Conservation (phyloP, 2,888 invertebrate genomes). For the Merodon equestris region DNA sequence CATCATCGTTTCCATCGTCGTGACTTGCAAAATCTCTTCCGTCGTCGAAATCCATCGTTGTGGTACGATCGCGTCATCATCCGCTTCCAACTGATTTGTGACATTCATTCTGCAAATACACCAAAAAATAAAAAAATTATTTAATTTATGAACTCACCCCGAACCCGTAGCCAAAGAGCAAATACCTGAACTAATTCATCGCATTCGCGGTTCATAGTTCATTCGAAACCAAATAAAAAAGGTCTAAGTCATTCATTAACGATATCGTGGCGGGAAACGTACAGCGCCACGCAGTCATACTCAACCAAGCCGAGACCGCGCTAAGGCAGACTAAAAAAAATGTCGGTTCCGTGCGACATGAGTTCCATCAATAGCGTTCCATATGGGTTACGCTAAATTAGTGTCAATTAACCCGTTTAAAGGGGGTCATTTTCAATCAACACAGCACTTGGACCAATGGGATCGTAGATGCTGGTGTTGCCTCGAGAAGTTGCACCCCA, state of each 20-base stretch:
- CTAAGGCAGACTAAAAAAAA: no score
- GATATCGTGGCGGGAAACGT: not conserved
- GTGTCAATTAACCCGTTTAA: conserved; percentile 79
- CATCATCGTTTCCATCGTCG: conserved; percentile 16
- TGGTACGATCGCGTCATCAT: conserved; percentile 22
- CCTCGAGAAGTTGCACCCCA: conserved; percentile 11
- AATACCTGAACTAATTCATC: conserved; percentile 28
- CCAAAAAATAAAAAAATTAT: not conserved
- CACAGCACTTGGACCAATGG: conserved; percentile 33
- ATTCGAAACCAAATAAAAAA: conserved; percentile 34
- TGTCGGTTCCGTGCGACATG: conserved; percentile 18
- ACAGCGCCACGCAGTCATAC: not conserved
- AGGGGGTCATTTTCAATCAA: conserved; percentile 76
- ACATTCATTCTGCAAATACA: conserved; percentile 47
- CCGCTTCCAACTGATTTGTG: conserved; percentile 4
- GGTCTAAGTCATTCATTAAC: conserved; percentile 41
- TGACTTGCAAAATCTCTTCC: conserved; percentile 18
- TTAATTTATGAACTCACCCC: not conserved
- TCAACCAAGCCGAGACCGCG: not conserved
- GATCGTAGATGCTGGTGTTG: conserved; percentile 37
- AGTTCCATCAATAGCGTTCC: conserved; percentile 15
- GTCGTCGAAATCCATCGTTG: conserved; percentile 41
- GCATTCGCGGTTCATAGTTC: conserved; percentile 40
- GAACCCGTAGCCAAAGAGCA: not conserved
- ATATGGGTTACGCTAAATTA: conserved; percentile 75